phyloP scores from a whole-genome alignment of 2,888 invertebrate genomes.

The Acleris laterana region DNA sequence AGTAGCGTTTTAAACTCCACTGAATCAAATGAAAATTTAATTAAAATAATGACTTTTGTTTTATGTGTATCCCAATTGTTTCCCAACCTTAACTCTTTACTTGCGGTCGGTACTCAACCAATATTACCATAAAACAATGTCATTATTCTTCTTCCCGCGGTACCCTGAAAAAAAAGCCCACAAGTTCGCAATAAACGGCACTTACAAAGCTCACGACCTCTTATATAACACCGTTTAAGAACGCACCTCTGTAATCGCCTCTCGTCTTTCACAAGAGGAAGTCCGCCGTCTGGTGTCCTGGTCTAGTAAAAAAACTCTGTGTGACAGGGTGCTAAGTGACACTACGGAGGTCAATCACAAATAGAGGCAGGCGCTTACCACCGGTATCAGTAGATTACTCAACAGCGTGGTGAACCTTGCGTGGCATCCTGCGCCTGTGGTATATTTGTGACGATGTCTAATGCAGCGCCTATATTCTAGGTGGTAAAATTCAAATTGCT shows the following conservation, averaged over 20 bases:
- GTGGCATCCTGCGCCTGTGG: no score
- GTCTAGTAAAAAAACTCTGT: constrained; percentile 18
- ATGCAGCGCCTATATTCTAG: no score
- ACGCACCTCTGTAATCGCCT: constrained; percentile 17
- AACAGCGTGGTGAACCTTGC: no score
- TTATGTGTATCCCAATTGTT: no score
- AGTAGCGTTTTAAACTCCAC: no score
- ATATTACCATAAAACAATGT: background rate
- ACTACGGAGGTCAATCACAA: background rate
- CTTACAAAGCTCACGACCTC: constrained; percentile 25
- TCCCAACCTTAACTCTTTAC: background rate
- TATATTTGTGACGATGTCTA: no score
- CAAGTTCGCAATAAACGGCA: constrained; percentile 8
- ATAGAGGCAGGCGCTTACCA: no score
- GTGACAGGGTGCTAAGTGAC: constrained; percentile 12
- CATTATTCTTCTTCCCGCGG: background rate
- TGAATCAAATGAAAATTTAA: no score
- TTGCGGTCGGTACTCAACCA: background rate
- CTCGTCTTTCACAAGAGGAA: constrained; percentile 31
- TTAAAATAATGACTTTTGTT: no score
- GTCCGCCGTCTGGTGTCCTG: constrained; percentile 14
- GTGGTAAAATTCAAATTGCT: no score
- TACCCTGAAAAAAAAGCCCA: background rate
- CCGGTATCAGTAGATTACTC: no score
- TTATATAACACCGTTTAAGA: constrained; percentile 21